Base-by-base conservation (phyloP, 2,797 vertebrate species). In the Gymnodraco acuticeps region DNA sequence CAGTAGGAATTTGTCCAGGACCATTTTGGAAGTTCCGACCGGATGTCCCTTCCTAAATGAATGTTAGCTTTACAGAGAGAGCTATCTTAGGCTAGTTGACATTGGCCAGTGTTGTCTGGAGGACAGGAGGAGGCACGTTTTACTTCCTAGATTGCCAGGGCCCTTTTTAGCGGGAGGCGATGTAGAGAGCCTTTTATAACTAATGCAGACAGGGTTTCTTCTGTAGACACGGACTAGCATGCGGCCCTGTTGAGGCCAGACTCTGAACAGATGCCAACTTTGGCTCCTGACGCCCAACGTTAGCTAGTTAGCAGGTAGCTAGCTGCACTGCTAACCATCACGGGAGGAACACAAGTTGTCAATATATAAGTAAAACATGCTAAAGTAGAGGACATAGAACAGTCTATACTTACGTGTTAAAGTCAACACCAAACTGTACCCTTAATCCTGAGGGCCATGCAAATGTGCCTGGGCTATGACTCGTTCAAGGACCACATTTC, bases 181-280 rank as follows among this genome's bases (percentile, higher is more conserved):
- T 10, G 33, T 9, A 19, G 61, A 81, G 10, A 70, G 20, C 41
- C 8, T 19, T 41, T 46, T 2, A 3, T 13, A 12, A 4, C 14
- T 48, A 50, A 43, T 62, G 13, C 6, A 62, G 42, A 58, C n/a
- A 7, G 10, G 2, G 17, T 16, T 48, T 14, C 5, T 16, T 4
- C 9, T 48, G 70, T n/a, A 41, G 19, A 51, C 50, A n/a, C 20
- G 2, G 38, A 16, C 23, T 7, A 15, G 6, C 64, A 46, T 55
- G 2, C 43, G 20, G 38, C 10, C 31, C 48, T 3, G 19, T 60
- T 68, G 58, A 84, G 74, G 45, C 77, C 77, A 58, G 17, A 60
- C 47, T 78, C 43, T 77, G 72, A 84, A 61, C 70, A 41, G 59
- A 59, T 73, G 87, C 83, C 86, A 93, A 87, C 81, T 88, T 81